Evolutionary conservation across 2,797 vertebrate species (phyloP), one percentile per base, ranked within the genome.

Genomic region (Clamator glandarius): DNA sequence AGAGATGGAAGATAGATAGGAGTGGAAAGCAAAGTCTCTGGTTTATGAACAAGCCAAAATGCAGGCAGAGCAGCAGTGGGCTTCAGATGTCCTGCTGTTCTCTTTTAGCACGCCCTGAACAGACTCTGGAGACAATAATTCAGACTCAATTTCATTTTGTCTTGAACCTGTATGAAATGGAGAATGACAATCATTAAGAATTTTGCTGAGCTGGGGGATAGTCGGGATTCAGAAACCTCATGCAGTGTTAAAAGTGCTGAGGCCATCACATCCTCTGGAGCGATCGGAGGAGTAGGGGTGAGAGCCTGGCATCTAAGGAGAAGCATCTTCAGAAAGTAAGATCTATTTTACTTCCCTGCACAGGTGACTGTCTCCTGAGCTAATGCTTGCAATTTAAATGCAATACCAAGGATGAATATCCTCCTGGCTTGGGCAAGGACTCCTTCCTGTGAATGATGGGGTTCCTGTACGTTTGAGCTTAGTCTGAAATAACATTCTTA

Each of bases 121-220:
- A 84, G 89, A 2, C 77, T 73, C 93, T 42, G 5, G 87, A 61
- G 95, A 61, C 46, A 35, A 36, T 66, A 90, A 89, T 13, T 93
- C 87, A 70, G 66, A 48, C 57, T 42, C 3, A 0, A 6, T 74
- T 80, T 84, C 81, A 25, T 70, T 85, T 78, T 81, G 64, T 48
- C 58, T 51, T 15, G 74, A 31, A 83, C 44, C 81, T 62, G 5
- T 31, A 50, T 14, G 75, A 41, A 25, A 57, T 50, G 67, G 74
- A 66, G 68, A 73, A 33, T 78, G 96, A 73, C 92, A 89, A 68
- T 76, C 58, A 44, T 33, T 58, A 21, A 28, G 33, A 11, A 6
- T 86, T 77, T 28, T 93, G 93, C 95, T 94, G 96, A 95, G 91
- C 79, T 84, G 19, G 76, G 50, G 82, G 44, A 15, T 10, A 12